Conservation (phyloP, 2,888 invertebrate species). For the Nomada ruficornis region DNA sequence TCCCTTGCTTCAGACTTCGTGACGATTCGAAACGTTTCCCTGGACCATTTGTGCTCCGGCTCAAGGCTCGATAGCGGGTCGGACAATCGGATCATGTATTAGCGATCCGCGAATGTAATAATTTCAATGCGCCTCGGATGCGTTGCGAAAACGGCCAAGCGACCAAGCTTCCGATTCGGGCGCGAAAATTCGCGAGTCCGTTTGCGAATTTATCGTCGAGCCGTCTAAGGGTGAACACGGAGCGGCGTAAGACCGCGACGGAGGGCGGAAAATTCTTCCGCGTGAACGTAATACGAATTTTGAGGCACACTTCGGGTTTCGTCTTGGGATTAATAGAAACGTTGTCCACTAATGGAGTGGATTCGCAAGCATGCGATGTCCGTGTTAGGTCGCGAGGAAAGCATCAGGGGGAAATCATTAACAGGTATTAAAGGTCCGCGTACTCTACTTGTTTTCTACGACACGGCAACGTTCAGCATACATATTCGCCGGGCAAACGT, state of each 20-base stretch:
- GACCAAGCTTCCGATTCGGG: background rate
- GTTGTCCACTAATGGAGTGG: background rate
- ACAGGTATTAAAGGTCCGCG: background rate
- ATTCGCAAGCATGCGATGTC: background rate
- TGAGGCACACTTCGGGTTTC: background rate
- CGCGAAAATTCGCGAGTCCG: background rate
- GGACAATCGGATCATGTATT: slow-evolving; percentile 43
- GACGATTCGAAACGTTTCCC: slow-evolving; percentile 51
- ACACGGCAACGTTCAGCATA: background rate
- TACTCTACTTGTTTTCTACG: background rate
- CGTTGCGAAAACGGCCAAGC: background rate
- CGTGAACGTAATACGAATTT: background rate
- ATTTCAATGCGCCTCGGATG: background rate
- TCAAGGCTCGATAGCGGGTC: slow-evolving; percentile 33
- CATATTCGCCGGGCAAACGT: background rate
- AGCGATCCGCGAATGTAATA: slow-evolving; percentile 41
- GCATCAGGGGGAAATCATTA: background rate
- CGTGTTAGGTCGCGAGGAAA: background rate
- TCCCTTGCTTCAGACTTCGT: slow-evolving; percentile 46
- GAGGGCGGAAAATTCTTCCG: background rate
- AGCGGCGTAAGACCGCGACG: background rate
- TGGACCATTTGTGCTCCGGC: slow-evolving; percentile 61
- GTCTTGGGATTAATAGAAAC: background rate
- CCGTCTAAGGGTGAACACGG: background rate
- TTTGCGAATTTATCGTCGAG: background rate